phyloP scores from a whole-genome alignment of 2,888 invertebrate genomes.

The Pyrochroa serraticornis region DNA sequence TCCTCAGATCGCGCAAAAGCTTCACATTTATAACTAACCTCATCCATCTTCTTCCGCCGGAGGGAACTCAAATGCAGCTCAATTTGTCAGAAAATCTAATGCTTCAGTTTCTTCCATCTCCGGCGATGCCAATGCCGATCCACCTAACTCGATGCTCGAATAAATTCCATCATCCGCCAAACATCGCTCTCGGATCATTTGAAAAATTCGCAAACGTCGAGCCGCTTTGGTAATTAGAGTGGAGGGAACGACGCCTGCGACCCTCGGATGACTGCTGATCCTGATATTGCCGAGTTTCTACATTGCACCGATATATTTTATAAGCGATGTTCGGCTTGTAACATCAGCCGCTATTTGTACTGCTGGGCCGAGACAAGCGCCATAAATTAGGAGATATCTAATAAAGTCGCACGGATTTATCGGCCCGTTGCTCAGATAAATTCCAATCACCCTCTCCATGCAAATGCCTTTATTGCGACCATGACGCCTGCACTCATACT shows the following conservation, averaged over 20 bases:
- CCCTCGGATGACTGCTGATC: slow-evolving; percentile 37
- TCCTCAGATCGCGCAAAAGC: slow-evolving; percentile 59
- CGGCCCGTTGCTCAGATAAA: slow-evolving; percentile 56
- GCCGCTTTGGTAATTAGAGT: slow-evolving; percentile 11
- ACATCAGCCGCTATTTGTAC: slow-evolving; percentile 52
- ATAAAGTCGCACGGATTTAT: slow-evolving; percentile 60
- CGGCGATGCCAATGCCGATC: slow-evolving; percentile 38
- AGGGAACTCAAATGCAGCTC: slow-evolving; percentile 60
- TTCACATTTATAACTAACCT: slow-evolving; percentile 63
- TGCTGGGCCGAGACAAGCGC: slow-evolving; percentile 54
- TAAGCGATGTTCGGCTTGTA: slow-evolving; percentile 49
- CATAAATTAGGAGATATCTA: slow-evolving; percentile 60
- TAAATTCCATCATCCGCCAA: slow-evolving; percentile 26
- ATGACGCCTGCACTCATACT: slow-evolving; percentile 28
- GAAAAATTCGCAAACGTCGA: background rate
- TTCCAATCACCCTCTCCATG: slow-evolving; percentile 56
- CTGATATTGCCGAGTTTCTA: slow-evolving; percentile 22
- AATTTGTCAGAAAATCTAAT: slow-evolving; percentile 63
- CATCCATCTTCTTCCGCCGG: slow-evolving; percentile 60
- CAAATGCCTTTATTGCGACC: slow-evolving; percentile 47
- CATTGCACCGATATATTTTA: slow-evolving; percentile 44
- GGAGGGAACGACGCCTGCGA: slow-evolving; percentile 7
- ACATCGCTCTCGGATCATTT: slow-evolving; percentile 14
- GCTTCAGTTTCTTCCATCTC: slow-evolving; percentile 48
- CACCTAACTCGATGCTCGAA: slow-evolving; percentile 35